A percentile compares a stretch with the other conserved stretches of the same genome.
Evolutionary conservation across 2,797 vertebrate species (phyloP).

Genomic region (Pipistrellus nathusii): DNA sequence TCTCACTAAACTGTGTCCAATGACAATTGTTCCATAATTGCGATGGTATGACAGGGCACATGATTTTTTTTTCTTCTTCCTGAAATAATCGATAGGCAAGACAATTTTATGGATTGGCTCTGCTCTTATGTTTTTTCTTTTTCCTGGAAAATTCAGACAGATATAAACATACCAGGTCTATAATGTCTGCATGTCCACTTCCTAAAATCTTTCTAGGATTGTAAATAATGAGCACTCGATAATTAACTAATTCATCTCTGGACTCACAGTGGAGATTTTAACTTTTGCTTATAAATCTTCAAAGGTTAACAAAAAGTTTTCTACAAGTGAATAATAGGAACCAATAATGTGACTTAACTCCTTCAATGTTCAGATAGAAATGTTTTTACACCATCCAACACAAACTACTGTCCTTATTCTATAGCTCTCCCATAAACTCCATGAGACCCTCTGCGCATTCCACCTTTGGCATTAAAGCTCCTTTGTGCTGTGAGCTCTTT

Average conservation of each 20-base stretch:
- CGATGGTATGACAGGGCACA: neutral
- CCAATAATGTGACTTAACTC: neutral
- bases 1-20: neutral
- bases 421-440: neutral
- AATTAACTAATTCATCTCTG: neutral
- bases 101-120: neutral
- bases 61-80: neutral
- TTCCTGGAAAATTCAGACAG: neutral
- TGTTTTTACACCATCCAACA: neutral
- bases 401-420: neutral
- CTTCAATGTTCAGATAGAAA: neutral
- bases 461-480: neutral
- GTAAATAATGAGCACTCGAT: neutral
- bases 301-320: neutral
- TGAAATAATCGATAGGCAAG: neutral
- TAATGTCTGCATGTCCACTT: neutral
- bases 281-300: constrained; percentile 11
- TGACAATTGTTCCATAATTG: neutral
- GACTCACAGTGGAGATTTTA: neutral
- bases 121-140: neutral
- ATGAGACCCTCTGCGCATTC: neutral
- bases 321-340: neutral
- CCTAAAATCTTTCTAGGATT: neutral
- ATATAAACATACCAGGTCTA: neutral
- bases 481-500: neutral